phyloP scores from a whole-genome alignment of 2,797 vertebrate genomes.

The Borostomias antarcticus region DNA sequence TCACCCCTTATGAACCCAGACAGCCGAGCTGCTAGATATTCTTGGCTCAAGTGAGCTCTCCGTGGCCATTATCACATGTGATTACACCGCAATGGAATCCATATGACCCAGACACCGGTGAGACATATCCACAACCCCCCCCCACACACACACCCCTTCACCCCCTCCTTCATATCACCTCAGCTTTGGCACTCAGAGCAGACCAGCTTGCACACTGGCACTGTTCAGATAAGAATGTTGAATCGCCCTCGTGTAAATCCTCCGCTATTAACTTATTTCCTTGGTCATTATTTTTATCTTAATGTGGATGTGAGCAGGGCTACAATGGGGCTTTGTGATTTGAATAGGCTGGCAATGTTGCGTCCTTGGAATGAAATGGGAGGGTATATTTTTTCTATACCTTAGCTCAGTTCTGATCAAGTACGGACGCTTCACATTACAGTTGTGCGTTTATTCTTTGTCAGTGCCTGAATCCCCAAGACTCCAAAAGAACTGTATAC shows the following conservation, averaged over 20 bases:
- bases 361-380: neutral
- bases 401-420: constrained; percentile 51
- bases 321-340: constrained; percentile 44
- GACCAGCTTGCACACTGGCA: constrained; percentile 30
- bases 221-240: constrained; percentile 45
- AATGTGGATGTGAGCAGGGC: constrained; percentile 24
- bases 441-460: constrained; percentile 54
- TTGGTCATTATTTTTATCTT: constrained; percentile 36
- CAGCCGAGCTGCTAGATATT: constrained; percentile 43
- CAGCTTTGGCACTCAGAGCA: constrained; percentile 14
- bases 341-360: constrained; percentile 24
- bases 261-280: constrained; percentile 54
- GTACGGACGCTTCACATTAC: constrained; percentile 52
- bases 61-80: constrained; percentile 62
- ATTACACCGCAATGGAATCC: constrained; percentile 66
- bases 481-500: constrained; percentile 24
- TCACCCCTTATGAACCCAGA: constrained; percentile 34
- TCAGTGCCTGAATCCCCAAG: constrained; percentile 28
- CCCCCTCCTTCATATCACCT: constrained; percentile 35
- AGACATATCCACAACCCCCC: constrained; percentile 29
- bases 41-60: constrained; percentile 48
- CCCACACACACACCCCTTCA: constrained; percentile 41
- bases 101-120: constrained; percentile 59
- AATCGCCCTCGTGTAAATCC: constrained; percentile 55
- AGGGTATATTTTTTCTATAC: constrained; percentile 28